phyloP scores from a whole-genome alignment of 2,888 invertebrate genomes.

The Eueremaeus valkanovi region DNA sequence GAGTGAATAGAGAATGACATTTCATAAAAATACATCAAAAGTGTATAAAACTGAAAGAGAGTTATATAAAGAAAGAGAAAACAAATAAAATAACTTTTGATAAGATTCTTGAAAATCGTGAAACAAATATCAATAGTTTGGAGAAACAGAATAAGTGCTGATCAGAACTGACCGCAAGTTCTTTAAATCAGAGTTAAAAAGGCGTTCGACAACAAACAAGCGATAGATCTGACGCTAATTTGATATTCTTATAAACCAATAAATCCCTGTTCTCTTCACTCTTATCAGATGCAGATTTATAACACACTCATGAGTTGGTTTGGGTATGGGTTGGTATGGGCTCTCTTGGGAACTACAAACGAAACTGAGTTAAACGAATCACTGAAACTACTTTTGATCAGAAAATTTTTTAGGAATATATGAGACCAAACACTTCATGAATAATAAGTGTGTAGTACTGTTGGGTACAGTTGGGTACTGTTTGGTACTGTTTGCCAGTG shows the following conservation, averaged over 20 bases:
- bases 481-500: conserved; percentile 21
- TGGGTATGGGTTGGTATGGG: neutral
- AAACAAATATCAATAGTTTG: conserved; percentile 5
- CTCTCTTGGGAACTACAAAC: conserved; percentile 14
- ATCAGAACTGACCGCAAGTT: neutral
- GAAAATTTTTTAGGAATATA: conserved; percentile 26
- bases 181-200: neutral
- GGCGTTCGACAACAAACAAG: neutral
- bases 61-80: neutral
- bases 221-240: conserved; percentile 12
- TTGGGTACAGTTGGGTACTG: neutral
- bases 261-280: neutral
- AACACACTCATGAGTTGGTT: neutral
- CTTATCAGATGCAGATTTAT: conserved; percentile 23
- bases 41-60: neutral
- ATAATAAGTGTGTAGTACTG: conserved; percentile 31
- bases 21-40: neutral
- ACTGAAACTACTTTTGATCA: conserved; percentile 3
- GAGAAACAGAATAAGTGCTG: neutral
- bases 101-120: conserved; percentile 7
- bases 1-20: conserved; percentile 5
- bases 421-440: conserved; percentile 35
- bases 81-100: conserved; percentile 15
- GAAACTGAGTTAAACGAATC: conserved; percentile 32
- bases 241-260: conserved; percentile 22